These are phyloP conservation scores for Scolopax bukidnonensis DNA, from an alignment of 2,797 vertebrate genomes.

Conservation along the genomic window DNA sequence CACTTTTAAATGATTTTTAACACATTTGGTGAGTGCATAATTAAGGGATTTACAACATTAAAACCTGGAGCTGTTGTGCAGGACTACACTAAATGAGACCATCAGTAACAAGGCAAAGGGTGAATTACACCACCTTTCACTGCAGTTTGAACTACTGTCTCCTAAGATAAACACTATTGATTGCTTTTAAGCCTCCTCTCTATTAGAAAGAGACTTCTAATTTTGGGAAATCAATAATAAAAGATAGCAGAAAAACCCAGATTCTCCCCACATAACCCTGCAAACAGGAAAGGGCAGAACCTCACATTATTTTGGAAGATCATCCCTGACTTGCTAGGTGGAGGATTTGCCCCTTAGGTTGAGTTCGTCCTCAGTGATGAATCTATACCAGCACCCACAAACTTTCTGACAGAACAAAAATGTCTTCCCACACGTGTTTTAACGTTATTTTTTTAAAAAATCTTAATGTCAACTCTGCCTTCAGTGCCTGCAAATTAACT, in stretches of 20 bases:
- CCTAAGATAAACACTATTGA: constrained; percentile 42
- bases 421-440: background rate
- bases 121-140: constrained; percentile 10
- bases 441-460: background rate
- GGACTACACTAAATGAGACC: constrained; percentile 8
- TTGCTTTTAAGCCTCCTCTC: constrained; percentile 33
- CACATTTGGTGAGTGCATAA: constrained; percentile 53
- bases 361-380: fast-evolving
- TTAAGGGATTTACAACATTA: constrained; percentile 53
- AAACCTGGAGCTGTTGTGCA: constrained; percentile 33
- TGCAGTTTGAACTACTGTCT: constrained; percentile 35
- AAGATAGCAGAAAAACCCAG: background rate
- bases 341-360: background rate
- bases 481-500: constrained; percentile 10
- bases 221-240: constrained; percentile 53
- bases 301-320: background rate
- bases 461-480: background rate
- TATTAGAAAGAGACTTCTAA: constrained; percentile 45
- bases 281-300: background rate
- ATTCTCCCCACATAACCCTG: background rate
- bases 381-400: background rate
- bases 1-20: constrained; percentile 57
- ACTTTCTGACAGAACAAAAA: background rate
- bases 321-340: background rate
- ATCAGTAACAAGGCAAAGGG: constrained; percentile 20